Conservation (phyloP, 2,113 vertebrate genomes). For the Gasterosteus aculeatus region DNA sequence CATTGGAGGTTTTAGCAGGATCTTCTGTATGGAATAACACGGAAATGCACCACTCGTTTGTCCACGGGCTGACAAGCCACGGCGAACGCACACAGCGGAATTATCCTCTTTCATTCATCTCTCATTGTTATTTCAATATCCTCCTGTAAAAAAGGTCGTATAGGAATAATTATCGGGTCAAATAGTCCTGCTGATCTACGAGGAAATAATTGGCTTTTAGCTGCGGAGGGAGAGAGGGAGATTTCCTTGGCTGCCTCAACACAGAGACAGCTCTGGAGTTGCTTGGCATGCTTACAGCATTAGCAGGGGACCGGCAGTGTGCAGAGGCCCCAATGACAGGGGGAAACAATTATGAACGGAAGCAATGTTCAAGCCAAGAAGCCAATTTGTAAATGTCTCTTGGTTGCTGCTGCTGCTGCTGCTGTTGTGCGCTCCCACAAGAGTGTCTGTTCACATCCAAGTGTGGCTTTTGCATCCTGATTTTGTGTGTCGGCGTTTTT, state of each 20-base stretch:
- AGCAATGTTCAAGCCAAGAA: conserved; percentile 78
- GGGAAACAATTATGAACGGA: conserved; percentile 81
- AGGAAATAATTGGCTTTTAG: conserved; percentile 76
- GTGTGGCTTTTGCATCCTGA: background rate
- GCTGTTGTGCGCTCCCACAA: conserved; percentile 18
- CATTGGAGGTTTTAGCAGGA: conserved; percentile 31
- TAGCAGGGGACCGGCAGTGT: conserved; percentile 73
- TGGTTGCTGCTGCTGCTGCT: conserved; percentile 50
- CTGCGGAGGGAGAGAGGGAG: conserved; percentile 65
- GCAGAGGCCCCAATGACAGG: conserved; percentile 75
- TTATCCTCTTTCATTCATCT: conserved; percentile 48
- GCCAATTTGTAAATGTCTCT: conserved; percentile 80
- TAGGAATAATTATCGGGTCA: conserved; percentile 72
- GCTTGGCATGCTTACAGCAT: conserved; percentile 76
- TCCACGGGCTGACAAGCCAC: background rate
- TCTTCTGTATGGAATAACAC: conserved; percentile 41
- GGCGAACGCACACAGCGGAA: conserved; percentile 38
- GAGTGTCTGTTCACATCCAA: conserved; percentile 20
- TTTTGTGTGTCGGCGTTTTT: conserved; percentile 17
- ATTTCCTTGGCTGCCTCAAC: conserved; percentile 72
- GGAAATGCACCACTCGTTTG: conserved; percentile 23
- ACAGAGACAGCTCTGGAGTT: conserved; percentile 64
- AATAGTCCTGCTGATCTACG: conserved; percentile 69
- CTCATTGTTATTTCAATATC: conserved; percentile 60
- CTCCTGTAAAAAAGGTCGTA: conserved; percentile 57